phyloP scores from a whole-genome alignment of 2,797 vertebrate genomes.

The Phoebastria nigripes region DNA sequence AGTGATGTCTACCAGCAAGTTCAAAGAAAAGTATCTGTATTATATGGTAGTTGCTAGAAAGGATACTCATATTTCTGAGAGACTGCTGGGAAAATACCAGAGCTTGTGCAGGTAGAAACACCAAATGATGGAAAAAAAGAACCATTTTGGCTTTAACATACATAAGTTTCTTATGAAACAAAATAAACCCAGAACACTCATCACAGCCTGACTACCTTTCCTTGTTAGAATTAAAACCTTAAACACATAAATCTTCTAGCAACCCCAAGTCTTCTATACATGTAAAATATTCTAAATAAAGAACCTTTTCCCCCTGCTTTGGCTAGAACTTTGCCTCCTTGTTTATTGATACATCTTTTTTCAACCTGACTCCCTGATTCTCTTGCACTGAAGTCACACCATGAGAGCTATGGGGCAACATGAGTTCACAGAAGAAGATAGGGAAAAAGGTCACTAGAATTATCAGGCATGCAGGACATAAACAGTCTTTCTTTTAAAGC shows the following conservation, averaged over 20 bases:
- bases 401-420: not conserved
- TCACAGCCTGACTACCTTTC: not conserved
- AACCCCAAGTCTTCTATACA: not conserved
- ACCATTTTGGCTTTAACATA: not conserved
- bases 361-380: not conserved
- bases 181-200: not conserved
- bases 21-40: not conserved
- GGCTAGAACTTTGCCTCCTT: not conserved
- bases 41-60: not conserved
- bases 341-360: not conserved
- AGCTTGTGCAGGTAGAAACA: not conserved
- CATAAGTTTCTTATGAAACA: not conserved
- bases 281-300: not conserved
- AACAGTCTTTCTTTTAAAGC: not conserved
- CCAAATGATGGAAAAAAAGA: not conserved
- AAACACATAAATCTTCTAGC: not conserved
- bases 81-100: not conserved
- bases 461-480: not conserved
- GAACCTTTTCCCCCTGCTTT: not conserved
- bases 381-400: not conserved
- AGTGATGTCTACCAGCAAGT: not conserved
- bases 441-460: not conserved
- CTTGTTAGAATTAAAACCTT: not conserved
- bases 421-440: not conserved
- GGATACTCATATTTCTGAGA: not conserved